Evolutionary conservation across 2,888 invertebrate genomes (phyloP).

Genomic region (Drosophila incognita): DNA sequence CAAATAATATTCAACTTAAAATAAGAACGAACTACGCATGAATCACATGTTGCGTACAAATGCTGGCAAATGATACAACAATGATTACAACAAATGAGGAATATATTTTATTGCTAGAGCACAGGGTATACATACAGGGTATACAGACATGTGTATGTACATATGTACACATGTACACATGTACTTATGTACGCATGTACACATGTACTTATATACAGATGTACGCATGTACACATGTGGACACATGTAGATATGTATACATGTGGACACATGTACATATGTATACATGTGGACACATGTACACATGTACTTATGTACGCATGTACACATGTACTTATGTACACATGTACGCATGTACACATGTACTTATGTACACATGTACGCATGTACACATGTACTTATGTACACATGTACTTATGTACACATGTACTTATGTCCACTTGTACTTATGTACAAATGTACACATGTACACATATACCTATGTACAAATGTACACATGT

Average conservation of each 20-base stretch:
- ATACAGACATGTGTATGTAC: not conserved
- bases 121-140: not conserved
- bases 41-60: not conserved
- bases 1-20: constrained; percentile 8
- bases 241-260: fast-evolving
- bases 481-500: too few relatives aligned
- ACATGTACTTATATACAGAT: fast-evolving
- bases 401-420: not conserved
- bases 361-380: not conserved
- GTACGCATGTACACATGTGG: not conserved
- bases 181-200: not conserved
- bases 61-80: constrained; percentile 32
- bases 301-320: fast-evolving
- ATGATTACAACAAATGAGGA: not conserved
- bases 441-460: not conserved
- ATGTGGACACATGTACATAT: too few relatives aligned
- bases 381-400: too few relatives aligned
- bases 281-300: not conserved
- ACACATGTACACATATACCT: fast-evolving
- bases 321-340: not conserved
- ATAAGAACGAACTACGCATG: constrained; percentile 1
- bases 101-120: constrained; percentile 4
- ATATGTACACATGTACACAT: not conserved
- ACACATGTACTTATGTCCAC: too few relatives aligned
- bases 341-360: fast-evolving